Evolutionary conservation across 2,113 vertebrate species (phyloP).

Genomic region (Entosphenus tridentatus): DNA sequence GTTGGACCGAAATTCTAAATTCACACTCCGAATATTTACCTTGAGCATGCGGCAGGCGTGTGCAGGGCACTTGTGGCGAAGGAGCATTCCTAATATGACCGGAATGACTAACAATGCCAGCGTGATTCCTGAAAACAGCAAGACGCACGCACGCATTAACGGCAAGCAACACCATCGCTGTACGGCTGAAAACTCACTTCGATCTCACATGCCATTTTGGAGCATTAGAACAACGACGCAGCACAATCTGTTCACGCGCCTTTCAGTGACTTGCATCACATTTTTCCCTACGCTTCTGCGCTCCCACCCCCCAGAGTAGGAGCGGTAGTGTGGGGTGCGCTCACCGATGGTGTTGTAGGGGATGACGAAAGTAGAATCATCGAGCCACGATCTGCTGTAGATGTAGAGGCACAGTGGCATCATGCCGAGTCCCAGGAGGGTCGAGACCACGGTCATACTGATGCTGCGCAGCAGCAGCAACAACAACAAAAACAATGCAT

Average conservation of each 20-base stretch:
- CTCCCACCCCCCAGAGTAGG: slow-evolving; percentile 2
- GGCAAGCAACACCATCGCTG: neutral
- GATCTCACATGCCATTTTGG: neutral
- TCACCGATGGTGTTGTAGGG: slow-evolving; percentile 20
- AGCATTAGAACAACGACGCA: neutral
- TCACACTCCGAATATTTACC: slow-evolving; percentile 12
- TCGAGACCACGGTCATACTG: slow-evolving; percentile 19
- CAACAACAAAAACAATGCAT: neutral
- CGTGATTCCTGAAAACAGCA: slow-evolving; percentile 18
- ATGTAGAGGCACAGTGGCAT: slow-evolving; percentile 20
- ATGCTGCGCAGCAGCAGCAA: slow-evolving; percentile 16
- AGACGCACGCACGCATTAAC: neutral
- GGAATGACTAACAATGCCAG: slow-evolving; percentile 19
- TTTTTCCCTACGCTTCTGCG: too few species aligned
- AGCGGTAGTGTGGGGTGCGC: neutral
- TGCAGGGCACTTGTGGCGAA: slow-evolving; percentile 24
- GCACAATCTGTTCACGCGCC: too few species aligned
- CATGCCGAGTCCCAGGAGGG: slow-evolving; percentile 16
- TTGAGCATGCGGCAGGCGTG: slow-evolving; percentile 21
- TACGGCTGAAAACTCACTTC: neutral
- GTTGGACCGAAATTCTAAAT: neutral
- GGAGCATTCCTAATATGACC: slow-evolving; percentile 17
- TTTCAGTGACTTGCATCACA: too few species aligned
- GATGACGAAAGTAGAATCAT: slow-evolving; percentile 13
- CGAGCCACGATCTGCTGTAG: slow-evolving; percentile 17